Evolutionary conservation across 2,113 vertebrate genomes (phyloP), one percentile per base, ranked within the genome.

Genomic region (Ammodytes marinus): DNA sequence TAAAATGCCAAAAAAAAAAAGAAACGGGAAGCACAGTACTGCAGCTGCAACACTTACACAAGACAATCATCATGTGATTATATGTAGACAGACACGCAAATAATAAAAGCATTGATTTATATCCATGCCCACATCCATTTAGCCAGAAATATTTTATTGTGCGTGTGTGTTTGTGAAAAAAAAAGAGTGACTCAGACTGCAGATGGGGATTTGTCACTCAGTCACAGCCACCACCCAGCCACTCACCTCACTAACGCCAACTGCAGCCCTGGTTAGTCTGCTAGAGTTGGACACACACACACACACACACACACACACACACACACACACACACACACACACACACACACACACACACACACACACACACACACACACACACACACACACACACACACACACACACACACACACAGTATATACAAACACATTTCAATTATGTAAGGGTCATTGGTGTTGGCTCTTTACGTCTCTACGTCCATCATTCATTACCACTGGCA

Each of bases 131-230:
- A 15, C 8, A 53, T 27, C 27, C 27, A 27, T 27, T 27, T 27
- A 27, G 27, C 42, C 68, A 63, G 39, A 17, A 47, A 39, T 8
- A 42, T 73, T 60, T 50, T 19, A n/a, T 19, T 19, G 9, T 50
- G 43, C 40, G 45, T 59, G 19, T 37, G 55, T 71, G 69, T 72
- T 35, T 58, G 49, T 76, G 45, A 69, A 27, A 52, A 17, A 42
- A 4, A 60, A 54, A 42, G 63, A 49, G 53, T 81, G 76, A 88
- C 72, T 89, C 86, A 83, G 68, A 83, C 66, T 43, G 35, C 52
- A 82, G 85, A 78, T 43, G 4, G 66, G 45, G 81, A 74, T 86
- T 84, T 88, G 88, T 86, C 87, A 84, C 77, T 88, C 79, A 86
- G 74, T 88, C 63, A 76, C 69, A 85, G 85, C 81, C 83, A 69